Evolutionary conservation across 2,797 vertebrate species (phyloP).

Genomic region (Hippopotamyrus pictus): DNA sequence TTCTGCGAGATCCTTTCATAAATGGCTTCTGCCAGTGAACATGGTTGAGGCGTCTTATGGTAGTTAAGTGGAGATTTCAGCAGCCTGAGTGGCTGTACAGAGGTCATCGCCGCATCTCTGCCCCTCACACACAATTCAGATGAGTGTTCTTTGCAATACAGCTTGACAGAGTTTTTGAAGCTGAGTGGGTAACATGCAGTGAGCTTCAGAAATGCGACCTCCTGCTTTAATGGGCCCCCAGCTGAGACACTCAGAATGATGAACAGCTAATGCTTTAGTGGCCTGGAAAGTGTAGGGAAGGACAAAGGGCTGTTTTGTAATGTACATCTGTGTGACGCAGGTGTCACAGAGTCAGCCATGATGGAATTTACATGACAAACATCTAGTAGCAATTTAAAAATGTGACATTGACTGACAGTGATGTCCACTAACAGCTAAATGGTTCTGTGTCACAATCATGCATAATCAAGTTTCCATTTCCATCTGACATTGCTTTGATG

Average conservation of each 20-base stretch:
- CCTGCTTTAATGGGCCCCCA: not conserved
- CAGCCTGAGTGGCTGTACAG: not conserved
- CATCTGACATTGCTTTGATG: not conserved
- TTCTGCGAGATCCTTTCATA: not conserved
- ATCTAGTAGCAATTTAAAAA: not conserved
- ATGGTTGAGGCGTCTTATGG: not conserved
- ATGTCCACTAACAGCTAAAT: not conserved
- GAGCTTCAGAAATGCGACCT: not conserved
- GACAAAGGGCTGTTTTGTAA: not conserved
- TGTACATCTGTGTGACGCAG: not conserved
- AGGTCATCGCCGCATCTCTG: not conserved
- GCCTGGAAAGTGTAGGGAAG: not conserved
- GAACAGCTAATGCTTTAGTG: not conserved
- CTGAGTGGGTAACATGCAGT: not conserved
- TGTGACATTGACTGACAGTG: not conserved
- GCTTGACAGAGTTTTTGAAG: not conserved
- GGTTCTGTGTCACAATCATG: not conserved
- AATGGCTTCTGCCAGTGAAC: not conserved
- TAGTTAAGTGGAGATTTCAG: not conserved
- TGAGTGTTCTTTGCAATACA: not conserved
- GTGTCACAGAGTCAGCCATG: not conserved
- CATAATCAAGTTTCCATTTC: not conserved
- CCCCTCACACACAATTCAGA: not conserved
- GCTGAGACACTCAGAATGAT: not conserved
- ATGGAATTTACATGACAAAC: slow-evolving; percentile 3